phyloP scores from a whole-genome alignment of 2,113 vertebrate genomes.

The Rostratula benghalensis region DNA sequence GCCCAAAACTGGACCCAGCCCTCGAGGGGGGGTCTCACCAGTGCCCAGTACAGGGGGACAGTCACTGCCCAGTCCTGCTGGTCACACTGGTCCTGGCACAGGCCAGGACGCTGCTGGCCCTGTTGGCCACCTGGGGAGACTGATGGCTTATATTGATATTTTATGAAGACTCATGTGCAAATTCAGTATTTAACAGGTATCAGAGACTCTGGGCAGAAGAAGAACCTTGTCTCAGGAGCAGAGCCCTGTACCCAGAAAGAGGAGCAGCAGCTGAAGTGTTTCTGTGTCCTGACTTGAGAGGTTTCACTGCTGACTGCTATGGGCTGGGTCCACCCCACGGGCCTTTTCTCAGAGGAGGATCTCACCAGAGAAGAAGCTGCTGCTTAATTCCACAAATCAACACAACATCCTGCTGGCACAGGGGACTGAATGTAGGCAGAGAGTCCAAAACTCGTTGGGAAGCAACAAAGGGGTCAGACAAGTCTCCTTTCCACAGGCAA shows the following conservation, averaged over 20 bases:
- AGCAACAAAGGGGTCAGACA: rapidly evolving
- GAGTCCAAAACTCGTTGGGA: not conserved
- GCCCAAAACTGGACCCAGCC: not conserved
- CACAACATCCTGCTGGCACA: not conserved
- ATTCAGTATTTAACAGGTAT: not conserved
- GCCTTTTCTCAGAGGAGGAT: not conserved
- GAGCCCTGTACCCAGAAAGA: too few relatives aligned
- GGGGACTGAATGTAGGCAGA: not conserved
- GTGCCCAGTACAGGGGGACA: not conserved
- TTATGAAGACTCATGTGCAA: not conserved
- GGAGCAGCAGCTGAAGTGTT: not conserved
- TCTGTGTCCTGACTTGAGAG: rapidly evolving
- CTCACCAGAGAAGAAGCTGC: too few relatives aligned
- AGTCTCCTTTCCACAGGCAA: not conserved
- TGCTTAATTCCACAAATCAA: not conserved
- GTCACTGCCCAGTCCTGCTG: not conserved
- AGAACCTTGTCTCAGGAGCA: not conserved
- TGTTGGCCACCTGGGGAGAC: not conserved
- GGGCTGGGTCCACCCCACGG: rapidly evolving
- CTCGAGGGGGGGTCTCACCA: not conserved
- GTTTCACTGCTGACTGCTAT: not conserved
- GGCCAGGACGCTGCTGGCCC: not conserved
- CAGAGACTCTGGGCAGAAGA: not conserved
- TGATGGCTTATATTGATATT: not conserved
- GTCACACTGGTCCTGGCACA: not conserved